Evolutionary conservation across 2,797 vertebrate species (phyloP).

Genomic region (Sebastes variabilis): DNA sequence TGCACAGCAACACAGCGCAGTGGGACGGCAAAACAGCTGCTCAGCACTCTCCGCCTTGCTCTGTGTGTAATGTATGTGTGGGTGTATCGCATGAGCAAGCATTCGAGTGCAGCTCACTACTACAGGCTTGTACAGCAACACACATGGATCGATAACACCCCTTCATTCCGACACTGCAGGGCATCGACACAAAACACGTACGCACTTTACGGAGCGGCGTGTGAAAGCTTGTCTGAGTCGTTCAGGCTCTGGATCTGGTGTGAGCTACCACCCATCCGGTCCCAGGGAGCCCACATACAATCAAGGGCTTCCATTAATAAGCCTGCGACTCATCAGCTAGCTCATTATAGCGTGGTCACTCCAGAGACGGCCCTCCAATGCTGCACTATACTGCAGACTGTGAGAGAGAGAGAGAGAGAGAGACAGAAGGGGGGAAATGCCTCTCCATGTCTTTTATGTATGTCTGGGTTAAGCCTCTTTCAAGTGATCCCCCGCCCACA

Average conservation of each 20-base stretch:
- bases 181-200: slow-evolving; percentile 11
- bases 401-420: neutral
- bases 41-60: slow-evolving; percentile 52
- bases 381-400: neutral
- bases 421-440: neutral
- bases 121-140: slow-evolving; percentile 38
- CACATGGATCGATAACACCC: slow-evolving; percentile 49
- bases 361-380: slow-evolving; percentile 50
- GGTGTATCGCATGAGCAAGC: slow-evolving; percentile 54
- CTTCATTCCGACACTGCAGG: slow-evolving; percentile 44
- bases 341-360: slow-evolving; percentile 67
- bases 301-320: slow-evolving; percentile 62
- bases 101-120: slow-evolving; percentile 10
- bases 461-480: slow-evolving; percentile 60
- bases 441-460: slow-evolving; percentile 27
- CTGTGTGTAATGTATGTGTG: neutral
- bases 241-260: slow-evolving; percentile 20
- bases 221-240: slow-evolving; percentile 42
- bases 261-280: slow-evolving; percentile 31
- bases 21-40: slow-evolving; percentile 60
- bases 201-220: slow-evolving; percentile 2
- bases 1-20: slow-evolving; percentile 37
- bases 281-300: slow-evolving; percentile 51
- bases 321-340: slow-evolving; percentile 58
- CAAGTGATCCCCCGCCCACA: slow-evolving; percentile 62